phyloP scores from a whole-genome alignment of 2,113 vertebrate genomes.

The Anas platyrhynchos region DNA sequence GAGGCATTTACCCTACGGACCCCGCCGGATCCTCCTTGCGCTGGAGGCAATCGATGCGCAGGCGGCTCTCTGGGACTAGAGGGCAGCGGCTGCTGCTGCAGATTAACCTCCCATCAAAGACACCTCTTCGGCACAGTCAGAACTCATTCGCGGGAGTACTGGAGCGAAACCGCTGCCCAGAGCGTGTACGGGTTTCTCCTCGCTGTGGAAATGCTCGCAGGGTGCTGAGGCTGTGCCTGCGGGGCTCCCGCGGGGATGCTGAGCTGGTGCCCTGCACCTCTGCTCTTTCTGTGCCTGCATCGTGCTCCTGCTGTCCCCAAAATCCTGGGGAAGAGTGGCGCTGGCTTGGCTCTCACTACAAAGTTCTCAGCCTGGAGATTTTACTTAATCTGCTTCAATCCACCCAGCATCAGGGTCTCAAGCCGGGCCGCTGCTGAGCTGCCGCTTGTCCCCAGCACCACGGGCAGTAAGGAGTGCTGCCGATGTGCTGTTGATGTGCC shows the following conservation, averaged over 20 bases:
- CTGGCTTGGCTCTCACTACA: fast-evolving
- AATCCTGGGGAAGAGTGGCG: neutral
- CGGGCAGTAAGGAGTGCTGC: too few relatives aligned
- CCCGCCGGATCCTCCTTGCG: neutral
- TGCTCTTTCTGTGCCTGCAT: neutral
- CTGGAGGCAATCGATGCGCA: neutral
- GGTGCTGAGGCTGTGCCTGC: neutral
- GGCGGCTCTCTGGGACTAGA: neutral
- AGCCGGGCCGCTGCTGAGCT: neutral
- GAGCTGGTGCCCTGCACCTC: neutral
- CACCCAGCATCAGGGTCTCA: neutral
- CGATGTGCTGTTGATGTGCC: neutral
- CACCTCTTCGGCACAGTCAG: fast-evolving
- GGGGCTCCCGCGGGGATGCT: too few relatives aligned
- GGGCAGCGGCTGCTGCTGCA: neutral
- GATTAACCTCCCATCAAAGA: neutral
- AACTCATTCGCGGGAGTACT: neutral
- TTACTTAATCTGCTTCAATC: neutral
- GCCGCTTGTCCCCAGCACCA: neutral
- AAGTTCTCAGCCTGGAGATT: neutral
- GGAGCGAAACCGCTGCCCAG: neutral
- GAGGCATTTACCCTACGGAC: neutral
- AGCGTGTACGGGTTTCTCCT: neutral
- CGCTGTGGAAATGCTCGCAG: neutral
- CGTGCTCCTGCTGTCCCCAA: neutral